Evolutionary conservation across 2,797 vertebrate species (phyloP), one percentile per base, ranked within the genome.

Genomic region (Chelidonichthys spinosus): DNA sequence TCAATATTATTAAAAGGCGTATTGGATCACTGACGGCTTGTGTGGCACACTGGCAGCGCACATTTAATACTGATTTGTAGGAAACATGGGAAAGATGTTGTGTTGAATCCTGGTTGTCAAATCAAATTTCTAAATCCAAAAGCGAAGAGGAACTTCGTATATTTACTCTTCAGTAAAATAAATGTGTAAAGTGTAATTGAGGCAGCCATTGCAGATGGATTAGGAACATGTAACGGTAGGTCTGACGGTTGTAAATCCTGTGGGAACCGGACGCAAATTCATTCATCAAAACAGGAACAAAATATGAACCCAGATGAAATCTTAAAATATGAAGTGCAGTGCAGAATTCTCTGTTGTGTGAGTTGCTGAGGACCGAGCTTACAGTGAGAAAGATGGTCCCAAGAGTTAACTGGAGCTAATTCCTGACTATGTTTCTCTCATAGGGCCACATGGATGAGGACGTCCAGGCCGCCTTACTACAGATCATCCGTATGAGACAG

Each of bases 371-470:
- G 47, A 40, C 33, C 32, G 56, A 58, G n/a, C 35, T 46, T 10
- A 11, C 14, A 47, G 2, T 4, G 66, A 46, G 62, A 64, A 54
- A 33, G 18, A 25, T 4, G 7, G 2, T 25, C 13, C 18, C 11
- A 6, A 43, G 5, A n/a, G 76, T 47, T 25, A 60, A 62, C 63
- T 50, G 6, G 35, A 56, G 18, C 10, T 42, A n/a, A 0, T 75
- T 11, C 7, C 11, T 75, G 69, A 35, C 33, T 71, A 59, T 64
- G 11, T 81, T 56, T 81, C 11, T 87, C 55, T 84, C 68, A 1
- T 64, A 99, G 98, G 98, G 98, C 11, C 98, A 99, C 94, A 99
- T 99, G 98, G 98, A 99, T 88, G 98, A 98, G 78, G 98, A 99
- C 0, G 97, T 99, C 42, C 98, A 99, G 86, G 97, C 97, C 0